phyloP scores from a whole-genome alignment of 1,140 invertebrate species.

The Archivesica marissinica region DNA sequence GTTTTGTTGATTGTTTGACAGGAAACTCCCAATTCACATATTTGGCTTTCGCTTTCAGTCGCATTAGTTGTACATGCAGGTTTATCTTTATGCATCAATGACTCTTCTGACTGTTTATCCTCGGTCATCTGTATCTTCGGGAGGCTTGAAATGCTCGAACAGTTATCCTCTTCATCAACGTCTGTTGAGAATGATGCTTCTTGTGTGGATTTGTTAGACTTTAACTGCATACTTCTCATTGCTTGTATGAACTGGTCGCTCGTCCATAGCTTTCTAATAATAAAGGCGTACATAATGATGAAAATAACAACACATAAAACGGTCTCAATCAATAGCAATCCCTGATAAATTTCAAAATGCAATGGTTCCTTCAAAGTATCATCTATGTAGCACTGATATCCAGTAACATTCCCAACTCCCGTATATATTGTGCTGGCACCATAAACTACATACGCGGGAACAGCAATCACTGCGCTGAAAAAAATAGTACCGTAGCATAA shows the following conservation, averaged over 20 bases:
- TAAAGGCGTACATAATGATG: slow-evolving; percentile 37
- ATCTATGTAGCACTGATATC: slow-evolving; percentile 36
- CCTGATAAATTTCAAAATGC: slow-evolving; percentile 30
- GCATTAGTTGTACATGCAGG: no score
- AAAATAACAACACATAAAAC: slow-evolving; percentile 5
- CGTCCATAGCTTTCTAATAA: slow-evolving; percentile 31
- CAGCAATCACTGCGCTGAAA: slow-evolving; percentile 16
- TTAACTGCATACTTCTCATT: slow-evolving; percentile 8
- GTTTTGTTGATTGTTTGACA: not conserved
- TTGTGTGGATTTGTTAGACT: not conserved
- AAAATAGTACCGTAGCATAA: slow-evolving; percentile 33
- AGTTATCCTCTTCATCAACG: not conserved
- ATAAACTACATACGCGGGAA: slow-evolving; percentile 34
- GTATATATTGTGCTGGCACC: slow-evolving; percentile 31
- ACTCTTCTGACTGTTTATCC: not conserved
- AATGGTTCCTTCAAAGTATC: not conserved
- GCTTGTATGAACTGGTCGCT: slow-evolving; percentile 41
- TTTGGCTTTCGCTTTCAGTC: not conserved
- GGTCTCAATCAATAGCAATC: slow-evolving; percentile 24
- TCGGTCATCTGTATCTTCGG: not conserved
- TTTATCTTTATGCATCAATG: not conserved
- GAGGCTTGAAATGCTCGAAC: not conserved
- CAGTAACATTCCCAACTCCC: slow-evolving; percentile 42
- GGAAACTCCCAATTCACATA: not conserved
- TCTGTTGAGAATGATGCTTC: slow-evolving; percentile 14